phyloP scores from a whole-genome alignment of 1,140 invertebrate genomes.

The Hyles euphorbiae region DNA sequence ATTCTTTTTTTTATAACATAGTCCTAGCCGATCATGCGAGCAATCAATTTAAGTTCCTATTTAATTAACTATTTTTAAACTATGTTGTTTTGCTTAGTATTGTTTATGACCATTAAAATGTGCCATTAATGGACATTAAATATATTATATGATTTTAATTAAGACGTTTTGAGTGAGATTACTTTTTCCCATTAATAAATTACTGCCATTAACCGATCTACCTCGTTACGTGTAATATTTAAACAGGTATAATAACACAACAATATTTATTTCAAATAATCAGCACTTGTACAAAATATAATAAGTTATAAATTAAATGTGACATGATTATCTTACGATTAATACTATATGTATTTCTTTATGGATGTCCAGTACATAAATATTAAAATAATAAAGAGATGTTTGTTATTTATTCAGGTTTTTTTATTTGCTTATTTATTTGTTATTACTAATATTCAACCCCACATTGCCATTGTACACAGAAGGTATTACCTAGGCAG shows the following conservation, averaged over 20 bases:
- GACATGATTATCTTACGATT: slow-evolving; percentile 56
- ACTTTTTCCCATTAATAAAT: slow-evolving; percentile 1
- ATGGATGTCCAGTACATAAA: slow-evolving; percentile 70
- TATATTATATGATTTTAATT: neutral
- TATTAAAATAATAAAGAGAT: slow-evolving; percentile 73
- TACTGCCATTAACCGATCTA: slow-evolving; percentile 34
- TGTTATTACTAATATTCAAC: too few relatives aligned
- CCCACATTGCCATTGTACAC: too few relatives aligned
- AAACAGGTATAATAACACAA: slow-evolving; percentile 38
- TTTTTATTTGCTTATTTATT: slow-evolving; percentile 30
- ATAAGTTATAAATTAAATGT: slow-evolving; percentile 61
- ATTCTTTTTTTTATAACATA: too few relatives aligned
- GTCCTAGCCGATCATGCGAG: slow-evolving; percentile 20
- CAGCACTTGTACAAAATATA: slow-evolving; percentile 58
- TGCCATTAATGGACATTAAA: slow-evolving; percentile 25
- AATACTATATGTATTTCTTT: slow-evolving; percentile 69
- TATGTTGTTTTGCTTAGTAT: slow-evolving; percentile 49
- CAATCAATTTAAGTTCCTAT: slow-evolving; percentile 71
- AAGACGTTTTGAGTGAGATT: slow-evolving; percentile 5
- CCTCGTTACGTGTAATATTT: slow-evolving; percentile 40
- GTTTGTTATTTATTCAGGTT: slow-evolving; percentile 63
- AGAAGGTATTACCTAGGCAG: too few relatives aligned
- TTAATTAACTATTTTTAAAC: slow-evolving; percentile 44
- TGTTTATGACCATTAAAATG: slow-evolving; percentile 46
- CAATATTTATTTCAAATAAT: slow-evolving; percentile 33